Base-by-base conservation (phyloP, 2,797 vertebrate species). In the Thunnus albacares region DNA sequence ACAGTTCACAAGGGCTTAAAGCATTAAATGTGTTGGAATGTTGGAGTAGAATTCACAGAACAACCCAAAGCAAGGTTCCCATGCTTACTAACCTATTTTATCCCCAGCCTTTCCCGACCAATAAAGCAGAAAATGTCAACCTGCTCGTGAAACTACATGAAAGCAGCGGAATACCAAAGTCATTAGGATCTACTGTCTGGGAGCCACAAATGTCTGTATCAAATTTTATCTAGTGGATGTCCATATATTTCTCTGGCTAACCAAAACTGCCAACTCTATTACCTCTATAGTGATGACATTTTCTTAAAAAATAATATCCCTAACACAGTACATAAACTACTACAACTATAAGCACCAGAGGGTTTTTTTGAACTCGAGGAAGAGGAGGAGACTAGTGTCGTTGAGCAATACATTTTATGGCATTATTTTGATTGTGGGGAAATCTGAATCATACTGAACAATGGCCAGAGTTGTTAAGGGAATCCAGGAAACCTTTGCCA, bases 391-490 rank as follows among this genome's bases (percentile, higher is more conserved):
- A 33, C 13, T 45, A 7, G 66, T 57, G 51, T 51, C 22, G 56
- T 51, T 56, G 26, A 57, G 53, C 9, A 61, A 38, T 55, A 59
- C 22, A 43, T 60, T 41, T 22, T n/a, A 61, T 11, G 1, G 6
- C 11, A 58, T 64, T 76, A 38, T 14, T 75, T 45, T 41, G 45
- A 71, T 13, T 41, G 10, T 72, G 12, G 35, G 41, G 15, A 43
- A 43, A 26, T 59, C 67, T 51, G 10, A 60, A 71, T 71, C 60
- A 47, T 47, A 12, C 6, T 43, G 51, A 73, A 66, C 68, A 77
- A 69, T 47, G 13, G 20, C 20, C 38, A 33, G 22, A 57, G 55
- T 15, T 55, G 33, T 73, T 33, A 33, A 33, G 17, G n/a, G 33
- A 49, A 49, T 64, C 38, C 13, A 66, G 43, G 9, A 64, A 75